phyloP scores from a whole-genome alignment of 2,888 invertebrate species.

The Pyrocoelia pectoralis region DNA sequence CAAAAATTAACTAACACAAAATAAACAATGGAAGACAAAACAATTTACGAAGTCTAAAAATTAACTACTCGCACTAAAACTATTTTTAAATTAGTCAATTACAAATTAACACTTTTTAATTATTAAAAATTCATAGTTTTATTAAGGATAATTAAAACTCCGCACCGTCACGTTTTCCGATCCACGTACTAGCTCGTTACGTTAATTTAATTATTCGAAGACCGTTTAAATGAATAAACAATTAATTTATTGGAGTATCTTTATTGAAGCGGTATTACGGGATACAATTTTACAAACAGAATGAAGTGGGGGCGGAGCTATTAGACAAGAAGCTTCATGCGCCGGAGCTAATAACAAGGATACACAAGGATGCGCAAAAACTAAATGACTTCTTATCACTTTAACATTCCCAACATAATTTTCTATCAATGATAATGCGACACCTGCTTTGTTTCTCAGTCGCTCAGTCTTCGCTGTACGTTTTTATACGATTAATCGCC shows the following conservation, averaged over 20 bases:
- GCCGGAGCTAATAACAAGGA: slow-evolving; percentile 52
- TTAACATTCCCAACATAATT: background rate
- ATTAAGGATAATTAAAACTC: too few species aligned
- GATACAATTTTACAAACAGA: slow-evolving; percentile 43
- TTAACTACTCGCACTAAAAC: too few species aligned
- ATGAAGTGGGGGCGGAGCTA: slow-evolving; percentile 50
- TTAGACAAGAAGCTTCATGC: slow-evolving; percentile 49
- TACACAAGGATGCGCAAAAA: slow-evolving; percentile 50
- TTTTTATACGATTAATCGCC: too few species aligned
- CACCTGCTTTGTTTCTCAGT: background rate
- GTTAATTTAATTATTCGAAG: background rate
- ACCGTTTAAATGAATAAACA: background rate
- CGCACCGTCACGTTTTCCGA: too few species aligned
- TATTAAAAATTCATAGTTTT: too few species aligned
- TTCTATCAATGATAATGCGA: background rate
- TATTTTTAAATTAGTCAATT: too few species aligned
- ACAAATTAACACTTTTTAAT: too few species aligned
- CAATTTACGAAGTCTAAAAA: background rate
- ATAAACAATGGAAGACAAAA: background rate
- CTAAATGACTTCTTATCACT: slow-evolving; percentile 21
- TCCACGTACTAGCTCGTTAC: too few species aligned
- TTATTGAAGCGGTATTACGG: slow-evolving; percentile 35
- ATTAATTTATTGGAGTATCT: slow-evolving; percentile 27
- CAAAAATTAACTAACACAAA: background rate
- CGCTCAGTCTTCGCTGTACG: too few species aligned